phyloP scores from a whole-genome alignment of 23 tunicate species.

The Ciona savignyi region DNA sequence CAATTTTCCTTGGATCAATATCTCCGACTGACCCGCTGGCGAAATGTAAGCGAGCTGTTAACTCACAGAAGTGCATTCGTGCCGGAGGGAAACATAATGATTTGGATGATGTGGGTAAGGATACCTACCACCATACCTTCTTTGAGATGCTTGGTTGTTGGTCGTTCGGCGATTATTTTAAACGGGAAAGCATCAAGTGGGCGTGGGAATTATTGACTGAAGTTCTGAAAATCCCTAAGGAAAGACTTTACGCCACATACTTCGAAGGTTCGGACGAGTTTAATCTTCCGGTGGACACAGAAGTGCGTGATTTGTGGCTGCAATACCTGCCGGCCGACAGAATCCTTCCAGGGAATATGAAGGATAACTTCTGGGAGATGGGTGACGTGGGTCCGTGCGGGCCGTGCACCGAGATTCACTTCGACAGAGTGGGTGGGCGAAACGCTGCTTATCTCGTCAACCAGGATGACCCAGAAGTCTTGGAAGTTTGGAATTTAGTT shows the following conservation, averaged over 20 bases:
- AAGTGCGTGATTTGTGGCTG: slow-evolving; percentile 57
- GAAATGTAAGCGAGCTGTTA: slow-evolving; percentile 52
- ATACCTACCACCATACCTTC: slow-evolving; percentile 73
- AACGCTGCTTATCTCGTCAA: slow-evolving; percentile 50
- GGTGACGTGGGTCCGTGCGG: slow-evolving; percentile 92
- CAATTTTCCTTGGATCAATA: slow-evolving; percentile 35
- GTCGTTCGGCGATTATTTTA: slow-evolving; percentile 92
- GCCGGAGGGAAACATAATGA: slow-evolving; percentile 98
- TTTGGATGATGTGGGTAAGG: slow-evolving; percentile 90
- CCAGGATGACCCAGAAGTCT: slow-evolving; percentile 90
- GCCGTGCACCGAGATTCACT: slow-evolving; percentile 93
- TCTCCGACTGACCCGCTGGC: slow-evolving; percentile 7
- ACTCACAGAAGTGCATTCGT: slow-evolving; percentile 81
- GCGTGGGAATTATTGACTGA: slow-evolving; percentile 87
- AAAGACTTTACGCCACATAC: slow-evolving; percentile 85
- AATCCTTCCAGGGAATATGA: slow-evolving; percentile 49
- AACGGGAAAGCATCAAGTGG: slow-evolving; percentile 55
- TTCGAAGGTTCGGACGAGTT: slow-evolving; percentile 48
- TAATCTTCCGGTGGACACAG: slow-evolving; percentile 29
- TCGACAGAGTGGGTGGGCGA: slow-evolving; percentile 43
- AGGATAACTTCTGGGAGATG: slow-evolving; percentile 96
- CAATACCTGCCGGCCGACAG: slow-evolving; percentile 33
- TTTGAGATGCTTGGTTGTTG: slow-evolving; percentile 98
- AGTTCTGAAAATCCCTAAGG: slow-evolving; percentile 66
- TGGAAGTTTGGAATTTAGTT: slow-evolving; percentile 98